Percentiles rank a stretch among this genome's conserved stretches.
Conservation (phyloP, 2,888 invertebrate genomes). For the Conus canariensis region DNA sequence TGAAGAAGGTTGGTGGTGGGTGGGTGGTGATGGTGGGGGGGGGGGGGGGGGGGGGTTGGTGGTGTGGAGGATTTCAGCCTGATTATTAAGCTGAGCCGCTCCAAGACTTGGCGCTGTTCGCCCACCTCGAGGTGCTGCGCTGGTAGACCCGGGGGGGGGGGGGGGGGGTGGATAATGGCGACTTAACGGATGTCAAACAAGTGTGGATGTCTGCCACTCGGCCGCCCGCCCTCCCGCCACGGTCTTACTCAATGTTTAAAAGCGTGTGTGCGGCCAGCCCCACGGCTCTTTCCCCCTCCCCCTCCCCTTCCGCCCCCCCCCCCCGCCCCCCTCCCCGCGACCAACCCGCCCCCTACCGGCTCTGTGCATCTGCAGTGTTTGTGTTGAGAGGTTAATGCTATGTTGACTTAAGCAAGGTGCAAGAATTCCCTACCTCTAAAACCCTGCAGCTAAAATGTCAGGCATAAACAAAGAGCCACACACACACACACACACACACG, state of each 20-base stretch:
- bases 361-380: neutral
- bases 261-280: neutral
- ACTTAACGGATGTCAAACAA: conserved; percentile 37
- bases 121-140: too few relatives aligned
- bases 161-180: neutral
- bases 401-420: conserved; percentile 25
- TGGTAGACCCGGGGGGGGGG: neutral
- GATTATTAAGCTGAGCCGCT: too few relatives aligned
- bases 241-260: conserved; percentile 33
- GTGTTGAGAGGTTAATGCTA: conserved; percentile 9
- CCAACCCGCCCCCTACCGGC: neutral
- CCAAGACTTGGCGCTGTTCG: neutral
- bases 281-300: neutral
- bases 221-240: neutral
- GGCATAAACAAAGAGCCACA: neutral
- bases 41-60: neutral
- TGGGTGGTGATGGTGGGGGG: neutral
- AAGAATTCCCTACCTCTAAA: neutral
- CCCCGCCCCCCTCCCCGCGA: neutral
- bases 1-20: neutral
- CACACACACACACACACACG: neutral
- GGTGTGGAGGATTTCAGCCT: neutral
- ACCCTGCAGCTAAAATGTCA: neutral
- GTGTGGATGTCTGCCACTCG: conserved; percentile 30
- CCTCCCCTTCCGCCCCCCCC: neutral